These are phyloP conservation scores for Drosophila pachea DNA, from an alignment of 1,140 invertebrate species.

Conservation along the genomic window DNA sequence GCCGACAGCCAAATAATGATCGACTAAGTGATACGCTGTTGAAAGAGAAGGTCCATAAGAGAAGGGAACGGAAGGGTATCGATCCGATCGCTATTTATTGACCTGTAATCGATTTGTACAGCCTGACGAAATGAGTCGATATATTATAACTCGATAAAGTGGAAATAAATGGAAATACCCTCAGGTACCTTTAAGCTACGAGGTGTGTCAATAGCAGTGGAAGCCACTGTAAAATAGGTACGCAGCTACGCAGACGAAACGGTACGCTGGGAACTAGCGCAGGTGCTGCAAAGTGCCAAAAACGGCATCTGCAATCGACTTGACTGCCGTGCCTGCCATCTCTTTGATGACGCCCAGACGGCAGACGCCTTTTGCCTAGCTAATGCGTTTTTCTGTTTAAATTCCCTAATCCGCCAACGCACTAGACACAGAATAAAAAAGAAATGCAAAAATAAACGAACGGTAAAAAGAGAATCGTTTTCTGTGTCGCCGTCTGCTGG, in stretches of 20 bases:
- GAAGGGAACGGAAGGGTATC: too few relatives aligned
- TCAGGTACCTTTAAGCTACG: neutral
- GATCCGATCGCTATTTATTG: too few relatives aligned
- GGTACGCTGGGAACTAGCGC: conserved; percentile 49
- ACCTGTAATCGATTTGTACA: too few relatives aligned
- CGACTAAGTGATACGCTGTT: neutral
- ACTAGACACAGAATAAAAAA: conserved; percentile 43
- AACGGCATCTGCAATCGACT: conserved; percentile 25
- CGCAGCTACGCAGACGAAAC: conserved; percentile 16
- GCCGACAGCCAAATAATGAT: conserved; percentile 29
- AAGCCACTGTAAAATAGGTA: conserved; percentile 34
- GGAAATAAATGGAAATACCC: neutral
- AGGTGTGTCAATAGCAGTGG: conserved; percentile 18
- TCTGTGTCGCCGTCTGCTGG: conserved; percentile 64
- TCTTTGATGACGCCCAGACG: conserved; percentile 35
- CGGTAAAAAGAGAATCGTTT: conserved; percentile 39
- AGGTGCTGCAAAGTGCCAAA: conserved; percentile 58
- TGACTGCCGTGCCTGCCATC: conserved; percentile 24
- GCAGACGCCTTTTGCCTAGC: conserved; percentile 55
- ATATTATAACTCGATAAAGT: too few relatives aligned
- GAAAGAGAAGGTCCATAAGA: neutral
- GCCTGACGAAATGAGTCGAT: too few relatives aligned
- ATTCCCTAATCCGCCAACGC: conserved; percentile 73
- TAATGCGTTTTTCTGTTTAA: conserved; percentile 75
- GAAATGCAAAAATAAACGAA: neutral